Evolutionary conservation across 1,140 invertebrate species (phyloP).

Genomic region (Drosophila funebris): DNA sequence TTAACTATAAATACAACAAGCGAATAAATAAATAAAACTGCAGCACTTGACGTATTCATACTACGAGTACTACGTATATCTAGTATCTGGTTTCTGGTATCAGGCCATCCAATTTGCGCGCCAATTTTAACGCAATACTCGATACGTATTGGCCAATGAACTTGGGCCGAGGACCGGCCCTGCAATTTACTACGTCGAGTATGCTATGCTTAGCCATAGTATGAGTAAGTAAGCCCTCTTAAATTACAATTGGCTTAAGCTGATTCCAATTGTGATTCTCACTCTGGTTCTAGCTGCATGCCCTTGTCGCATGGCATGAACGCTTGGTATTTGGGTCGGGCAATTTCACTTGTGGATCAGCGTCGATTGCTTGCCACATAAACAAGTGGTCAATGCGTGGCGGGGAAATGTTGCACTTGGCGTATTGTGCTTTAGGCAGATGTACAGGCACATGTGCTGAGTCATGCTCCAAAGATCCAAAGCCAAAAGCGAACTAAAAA

Average conservation of each 20-base stretch:
- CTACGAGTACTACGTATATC: background rate
- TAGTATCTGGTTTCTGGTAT: slow-evolving; percentile 2
- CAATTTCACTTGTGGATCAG: background rate
- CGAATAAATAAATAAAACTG: slow-evolving; percentile 25
- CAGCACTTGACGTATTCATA: background rate
- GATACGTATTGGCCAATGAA: slow-evolving; percentile 69
- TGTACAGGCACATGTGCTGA: slow-evolving; percentile 33
- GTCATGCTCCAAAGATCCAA: slow-evolving; percentile 30
- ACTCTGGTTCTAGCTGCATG: slow-evolving; percentile 15
- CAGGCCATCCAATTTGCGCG: slow-evolving; percentile 57
- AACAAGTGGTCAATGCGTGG: slow-evolving; percentile 35
- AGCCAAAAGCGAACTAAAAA: slow-evolving; percentile 12
- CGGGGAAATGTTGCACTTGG: slow-evolving; percentile 11
- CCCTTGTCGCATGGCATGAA: slow-evolving; percentile 20
- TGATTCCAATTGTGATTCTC: background rate
- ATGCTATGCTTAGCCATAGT: background rate
- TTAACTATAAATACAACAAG: slow-evolving; percentile 9
- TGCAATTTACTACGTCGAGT: slow-evolving; percentile 9
- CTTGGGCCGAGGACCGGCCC: slow-evolving; percentile 34
- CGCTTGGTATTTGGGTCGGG: slow-evolving; percentile 8
- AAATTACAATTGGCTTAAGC: slow-evolving; percentile 1
- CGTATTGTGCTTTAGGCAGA: background rate
- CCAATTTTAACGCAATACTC: slow-evolving; percentile 48
- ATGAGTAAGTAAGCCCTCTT: slow-evolving; percentile 4
- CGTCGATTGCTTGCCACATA: slow-evolving; percentile 7